Percentiles rank a stretch among this genome's conserved stretches.
Conservation (phyloP, 2,113 vertebrate genomes). For the Cheirogaleus medius region DNA sequence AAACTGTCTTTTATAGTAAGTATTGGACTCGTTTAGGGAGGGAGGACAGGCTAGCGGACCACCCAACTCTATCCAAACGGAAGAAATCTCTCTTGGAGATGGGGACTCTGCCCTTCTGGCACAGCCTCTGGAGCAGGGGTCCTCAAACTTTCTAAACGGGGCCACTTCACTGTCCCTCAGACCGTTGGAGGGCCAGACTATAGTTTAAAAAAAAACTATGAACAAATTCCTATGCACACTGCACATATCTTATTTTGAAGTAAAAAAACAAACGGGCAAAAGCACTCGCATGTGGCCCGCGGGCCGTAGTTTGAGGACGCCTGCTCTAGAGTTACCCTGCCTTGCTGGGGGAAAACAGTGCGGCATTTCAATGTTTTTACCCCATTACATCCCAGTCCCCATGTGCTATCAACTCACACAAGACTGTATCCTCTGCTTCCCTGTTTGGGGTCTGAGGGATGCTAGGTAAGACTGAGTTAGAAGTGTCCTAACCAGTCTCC, state of each 20-base stretch:
- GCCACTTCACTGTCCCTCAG: no score
- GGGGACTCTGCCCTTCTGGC: background rate
- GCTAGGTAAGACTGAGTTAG: background rate
- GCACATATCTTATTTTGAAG: no score
- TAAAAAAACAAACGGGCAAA: no score
- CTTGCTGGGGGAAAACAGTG: background rate
- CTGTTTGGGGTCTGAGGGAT: background rate
- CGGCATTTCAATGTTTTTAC: background rate
- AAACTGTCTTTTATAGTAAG: background rate
- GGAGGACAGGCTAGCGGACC: background rate
- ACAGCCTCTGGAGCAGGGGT: no score
- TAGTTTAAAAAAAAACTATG: no score
- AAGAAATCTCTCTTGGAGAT: background rate
- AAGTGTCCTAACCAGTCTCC: background rate
- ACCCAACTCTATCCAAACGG: background rate
- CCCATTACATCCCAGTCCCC: background rate
- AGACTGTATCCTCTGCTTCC: background rate
- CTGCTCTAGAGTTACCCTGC: background rate
- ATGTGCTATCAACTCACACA: background rate
- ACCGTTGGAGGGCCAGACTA: no score
- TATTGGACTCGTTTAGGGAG: background rate
- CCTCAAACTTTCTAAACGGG: no score
- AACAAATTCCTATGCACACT: no score
- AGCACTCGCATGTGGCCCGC: no score
- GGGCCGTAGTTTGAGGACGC: no score